These are phyloP conservation scores for Microtus ochrogaster DNA, from an alignment of 2,113 vertebrate genomes.

Conservation along the genomic window DNA sequence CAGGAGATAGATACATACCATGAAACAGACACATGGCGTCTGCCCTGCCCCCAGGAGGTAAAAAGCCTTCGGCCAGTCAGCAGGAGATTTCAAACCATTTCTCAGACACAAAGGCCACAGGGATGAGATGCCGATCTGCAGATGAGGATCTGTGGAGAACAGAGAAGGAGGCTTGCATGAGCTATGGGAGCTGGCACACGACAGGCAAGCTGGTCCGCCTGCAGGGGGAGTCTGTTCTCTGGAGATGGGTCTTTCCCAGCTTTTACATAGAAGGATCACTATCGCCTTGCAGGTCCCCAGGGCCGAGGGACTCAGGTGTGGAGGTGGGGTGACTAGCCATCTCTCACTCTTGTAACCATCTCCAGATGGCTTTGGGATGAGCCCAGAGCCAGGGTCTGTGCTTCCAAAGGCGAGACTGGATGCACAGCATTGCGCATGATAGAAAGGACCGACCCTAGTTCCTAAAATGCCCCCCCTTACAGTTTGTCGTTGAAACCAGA, in stretches of 20 bases:
- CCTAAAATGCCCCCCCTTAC: accelerated
- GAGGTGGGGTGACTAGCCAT: accelerated
- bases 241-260: background rate
- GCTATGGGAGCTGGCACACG: slow-evolving; percentile 20
- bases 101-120: slow-evolving; percentile 99
- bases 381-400: background rate
- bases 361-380: too few species aligned
- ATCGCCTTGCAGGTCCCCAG: accelerated
- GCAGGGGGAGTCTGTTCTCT: slow-evolving; percentile 34
- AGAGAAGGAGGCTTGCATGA: slow-evolving; percentile 73
- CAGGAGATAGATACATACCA: slow-evolving; percentile 90
- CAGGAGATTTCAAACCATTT: slow-evolving; percentile 99
- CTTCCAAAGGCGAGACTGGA: background rate
- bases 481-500: background rate
- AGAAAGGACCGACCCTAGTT: background rate
- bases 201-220: slow-evolving; percentile 57
- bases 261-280: background rate
- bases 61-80: slow-evolving; percentile 94
- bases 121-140: slow-evolving; percentile 98
- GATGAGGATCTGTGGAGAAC: slow-evolving; percentile 93
- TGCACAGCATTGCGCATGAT: accelerated
- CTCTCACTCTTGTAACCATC: accelerated
- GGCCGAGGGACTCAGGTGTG: accelerated
- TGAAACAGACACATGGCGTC: slow-evolving; percentile 91
- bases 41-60: slow-evolving; percentile 92